Percentiles rank a stretch among this genome's conserved stretches.
These are phyloP conservation scores for Varanus salvator DNA, from an alignment of 2,113 vertebrate genomes.

Conservation along the genomic window DNA sequence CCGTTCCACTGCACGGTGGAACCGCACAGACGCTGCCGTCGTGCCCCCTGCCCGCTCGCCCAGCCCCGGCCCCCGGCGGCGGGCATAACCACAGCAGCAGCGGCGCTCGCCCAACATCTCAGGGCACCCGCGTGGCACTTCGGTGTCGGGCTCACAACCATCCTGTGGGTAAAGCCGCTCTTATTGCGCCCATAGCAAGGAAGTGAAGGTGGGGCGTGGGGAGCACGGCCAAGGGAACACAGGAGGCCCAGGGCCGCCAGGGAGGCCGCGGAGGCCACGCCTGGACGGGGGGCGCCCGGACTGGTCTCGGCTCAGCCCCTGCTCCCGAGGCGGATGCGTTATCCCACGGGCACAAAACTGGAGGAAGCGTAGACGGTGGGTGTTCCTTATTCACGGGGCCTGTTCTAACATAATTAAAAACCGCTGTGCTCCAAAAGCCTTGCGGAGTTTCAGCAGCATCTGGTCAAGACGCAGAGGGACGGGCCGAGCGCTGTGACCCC, in stretches of 20 bases:
- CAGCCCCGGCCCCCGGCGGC: too few relatives aligned
- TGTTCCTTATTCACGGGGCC: background rate
- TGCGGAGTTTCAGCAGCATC: background rate
- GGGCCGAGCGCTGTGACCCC: fast-evolving
- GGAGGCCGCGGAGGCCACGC: background rate
- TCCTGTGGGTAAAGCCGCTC: background rate
- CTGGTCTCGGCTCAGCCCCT: background rate
- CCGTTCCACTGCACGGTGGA: too few relatives aligned
- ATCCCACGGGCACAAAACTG: background rate
- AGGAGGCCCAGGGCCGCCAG: background rate
- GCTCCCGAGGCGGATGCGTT: background rate
- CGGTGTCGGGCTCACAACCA: background rate
- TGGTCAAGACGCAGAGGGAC: background rate
- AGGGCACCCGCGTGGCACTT: background rate
- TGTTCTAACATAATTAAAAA: constrained; percentile 11
- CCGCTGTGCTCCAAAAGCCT: background rate
- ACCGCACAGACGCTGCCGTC: background rate
- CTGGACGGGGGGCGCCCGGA: fast-evolving
- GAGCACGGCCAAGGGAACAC: background rate
- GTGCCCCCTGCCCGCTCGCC: background rate
- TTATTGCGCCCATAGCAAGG: background rate
- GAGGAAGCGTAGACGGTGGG: background rate
- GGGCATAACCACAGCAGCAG: too few relatives aligned
- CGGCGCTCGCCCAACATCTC: background rate
- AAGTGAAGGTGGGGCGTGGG: too few relatives aligned